phyloP scores from a whole-genome alignment of 2,113 vertebrate species.

The Herpetotheres cachinnans region DNA sequence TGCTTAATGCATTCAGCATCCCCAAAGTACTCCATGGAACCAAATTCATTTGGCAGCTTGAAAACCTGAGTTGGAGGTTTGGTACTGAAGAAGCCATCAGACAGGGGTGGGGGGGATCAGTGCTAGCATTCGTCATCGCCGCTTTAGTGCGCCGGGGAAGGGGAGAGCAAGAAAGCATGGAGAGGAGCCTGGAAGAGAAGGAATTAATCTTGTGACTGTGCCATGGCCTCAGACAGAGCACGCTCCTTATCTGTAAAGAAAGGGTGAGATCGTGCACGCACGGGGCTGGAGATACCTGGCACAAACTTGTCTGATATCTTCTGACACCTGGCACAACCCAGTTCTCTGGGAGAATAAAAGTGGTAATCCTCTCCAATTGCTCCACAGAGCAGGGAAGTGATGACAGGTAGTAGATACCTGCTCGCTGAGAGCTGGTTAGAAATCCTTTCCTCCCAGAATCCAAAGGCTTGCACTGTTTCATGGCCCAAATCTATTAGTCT shows the following conservation, averaged over 20 bases:
- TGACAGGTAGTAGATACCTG: not conserved
- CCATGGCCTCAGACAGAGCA: fast-evolving
- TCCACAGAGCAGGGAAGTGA: not conserved
- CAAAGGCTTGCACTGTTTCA: not conserved
- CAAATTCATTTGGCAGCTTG: not conserved
- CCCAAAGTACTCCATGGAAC: not conserved
- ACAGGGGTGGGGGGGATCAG: fast-evolving
- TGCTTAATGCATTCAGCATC: not conserved
- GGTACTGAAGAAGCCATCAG: not conserved
- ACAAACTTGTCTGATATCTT: not conserved
- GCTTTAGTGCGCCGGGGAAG: not conserved
- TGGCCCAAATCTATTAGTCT: not conserved
- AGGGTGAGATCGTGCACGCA: not conserved
- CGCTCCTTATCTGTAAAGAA: not conserved
- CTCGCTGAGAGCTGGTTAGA: not conserved
- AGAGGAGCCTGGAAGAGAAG: not conserved
- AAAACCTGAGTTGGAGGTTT: not conserved
- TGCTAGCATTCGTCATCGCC: not conserved
- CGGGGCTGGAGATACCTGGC: not conserved
- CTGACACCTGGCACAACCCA: not conserved
- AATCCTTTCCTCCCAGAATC: not conserved
- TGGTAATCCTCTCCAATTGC: not conserved
- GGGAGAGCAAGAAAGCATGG: not conserved
- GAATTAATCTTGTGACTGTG: not conserved
- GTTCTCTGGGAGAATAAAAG: not conserved